Evolutionary conservation across 2,113 vertebrate genomes (phyloP), one percentile per base, ranked within the genome.

Genomic region (Silurus meridionalis): DNA sequence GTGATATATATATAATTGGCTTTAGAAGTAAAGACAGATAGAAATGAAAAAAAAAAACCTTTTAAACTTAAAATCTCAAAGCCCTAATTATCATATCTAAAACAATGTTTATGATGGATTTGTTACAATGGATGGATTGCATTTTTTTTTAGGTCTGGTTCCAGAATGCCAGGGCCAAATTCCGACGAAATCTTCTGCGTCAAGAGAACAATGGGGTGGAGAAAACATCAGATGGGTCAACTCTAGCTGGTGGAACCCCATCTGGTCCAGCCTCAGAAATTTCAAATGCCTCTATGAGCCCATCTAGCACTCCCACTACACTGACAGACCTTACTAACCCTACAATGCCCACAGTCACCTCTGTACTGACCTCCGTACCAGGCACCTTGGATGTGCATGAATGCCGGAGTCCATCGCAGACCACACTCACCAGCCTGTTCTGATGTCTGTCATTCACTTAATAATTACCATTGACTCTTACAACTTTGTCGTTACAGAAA

Each of bases 311-410:
- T 80, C 97, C 98, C 90, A 99, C 98, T 89, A 99, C 98, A 90
- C 92, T 99, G 90, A 99, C 98, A 89, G 98, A 99, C 97, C 96
- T 99, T 93, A 99, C 97, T 85, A 99, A 98, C 86, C 98, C 98
- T 85, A 96, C 97, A 85, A 98, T 99, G 97, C 98, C 98, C 92
- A 98, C 97, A 50, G 97, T 99, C 94, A 99, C 98, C 71, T 97
- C 98, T 1, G 97, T 99, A 91, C 94, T 99, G 93, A 97, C 95
- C 91, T 96, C 97, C 23, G 97, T 98, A 94, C 95, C 97, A 80
- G 96, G 96, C 71, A 95, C 94, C 91, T 94, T 99, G 95, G 98
- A 99, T 74, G 94, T 97, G 86, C 97, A 97, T 0, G 97, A 99
- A 93, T 97, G 97, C 92, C 95, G 96, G 90, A 99, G 98, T 94